Conservation (phyloP, 1,140 invertebrate genomes). For the Cotesia glomerata region DNA sequence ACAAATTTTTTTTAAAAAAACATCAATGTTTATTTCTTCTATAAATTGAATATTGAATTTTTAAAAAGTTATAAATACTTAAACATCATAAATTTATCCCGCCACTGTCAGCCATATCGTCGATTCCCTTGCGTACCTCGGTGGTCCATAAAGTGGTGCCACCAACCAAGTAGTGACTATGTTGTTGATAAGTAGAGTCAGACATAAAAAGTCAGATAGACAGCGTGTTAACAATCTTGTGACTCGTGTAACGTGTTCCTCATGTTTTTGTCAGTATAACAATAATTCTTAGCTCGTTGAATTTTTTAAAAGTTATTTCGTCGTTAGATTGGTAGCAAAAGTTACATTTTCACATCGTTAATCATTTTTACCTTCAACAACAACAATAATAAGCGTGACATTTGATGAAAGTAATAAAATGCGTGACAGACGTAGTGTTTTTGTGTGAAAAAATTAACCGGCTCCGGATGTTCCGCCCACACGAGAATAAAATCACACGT, state of each 20-base stretch:
- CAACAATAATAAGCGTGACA: background rate
- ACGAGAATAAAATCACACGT: too few relatives aligned
- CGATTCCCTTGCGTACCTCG: too few relatives aligned
- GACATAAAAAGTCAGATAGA: constrained; percentile 1
- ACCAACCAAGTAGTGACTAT: background rate
- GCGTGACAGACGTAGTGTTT: background rate
- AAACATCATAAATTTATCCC: too few relatives aligned
- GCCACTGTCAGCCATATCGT: too few relatives aligned
- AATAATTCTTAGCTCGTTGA: background rate
- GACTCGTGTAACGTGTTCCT: constrained; percentile 5
- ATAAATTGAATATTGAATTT: too few relatives aligned
- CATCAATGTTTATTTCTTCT: too few relatives aligned
- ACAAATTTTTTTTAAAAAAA: too few relatives aligned
- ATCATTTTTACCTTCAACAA: background rate
- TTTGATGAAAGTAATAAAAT: background rate
- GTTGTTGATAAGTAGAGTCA: background rate
- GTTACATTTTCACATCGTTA: background rate
- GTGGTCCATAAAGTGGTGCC: background rate
- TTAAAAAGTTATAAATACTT: too few relatives aligned
- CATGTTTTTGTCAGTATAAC: background rate
- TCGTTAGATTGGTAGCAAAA: background rate
- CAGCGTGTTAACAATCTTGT: constrained; percentile 15
- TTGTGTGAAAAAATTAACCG: constrained; percentile 2
- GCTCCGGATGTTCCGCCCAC: constrained; percentile 9
- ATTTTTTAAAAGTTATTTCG: too few relatives aligned